These are phyloP conservation scores for Resseliella maxima DNA, from an alignment of 2,888 invertebrate species.

Conservation along the genomic window DNA sequence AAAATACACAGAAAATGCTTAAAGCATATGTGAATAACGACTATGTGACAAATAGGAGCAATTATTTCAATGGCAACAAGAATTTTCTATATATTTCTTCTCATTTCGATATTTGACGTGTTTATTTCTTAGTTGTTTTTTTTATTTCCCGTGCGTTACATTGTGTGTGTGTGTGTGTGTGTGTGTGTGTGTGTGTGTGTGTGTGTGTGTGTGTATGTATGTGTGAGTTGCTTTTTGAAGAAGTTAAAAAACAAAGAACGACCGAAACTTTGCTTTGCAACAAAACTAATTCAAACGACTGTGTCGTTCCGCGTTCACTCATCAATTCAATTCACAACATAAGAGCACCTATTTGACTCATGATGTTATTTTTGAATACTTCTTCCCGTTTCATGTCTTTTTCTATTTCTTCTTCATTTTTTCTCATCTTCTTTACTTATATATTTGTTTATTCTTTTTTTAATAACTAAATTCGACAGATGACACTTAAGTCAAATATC, in stretches of 20 bases:
- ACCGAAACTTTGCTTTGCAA: slow-evolving; percentile 28
- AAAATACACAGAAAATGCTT: background rate
- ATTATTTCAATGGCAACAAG: background rate
- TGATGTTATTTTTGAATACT: slow-evolving; percentile 43
- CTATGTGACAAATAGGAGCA: background rate
- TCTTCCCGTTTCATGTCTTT: background rate
- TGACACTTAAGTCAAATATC: no score
- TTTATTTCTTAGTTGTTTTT: background rate
- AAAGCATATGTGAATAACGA: background rate
- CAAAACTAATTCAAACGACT: background rate
- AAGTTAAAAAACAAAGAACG: background rate
- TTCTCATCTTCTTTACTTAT: background rate
- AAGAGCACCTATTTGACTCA: slow-evolving; percentile 47
- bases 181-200: no score
- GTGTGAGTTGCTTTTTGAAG: background rate
- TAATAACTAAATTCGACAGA: no score
- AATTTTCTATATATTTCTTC: background rate
- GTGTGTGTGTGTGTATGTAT: no score
- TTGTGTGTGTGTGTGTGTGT: no score
- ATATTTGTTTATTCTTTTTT: background rate
- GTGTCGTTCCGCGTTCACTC: slow-evolving; percentile 10
- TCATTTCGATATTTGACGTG: no score
- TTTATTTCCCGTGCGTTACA: background rate
- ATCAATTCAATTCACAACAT: slow-evolving; percentile 24
- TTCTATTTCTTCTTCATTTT: background rate